Percentiles rank a stretch among this genome's conserved stretches.
These are phyloP conservation scores for Peucedramus taeniatus DNA, from an alignment of 2,113 vertebrate species.

Conservation along the genomic window DNA sequence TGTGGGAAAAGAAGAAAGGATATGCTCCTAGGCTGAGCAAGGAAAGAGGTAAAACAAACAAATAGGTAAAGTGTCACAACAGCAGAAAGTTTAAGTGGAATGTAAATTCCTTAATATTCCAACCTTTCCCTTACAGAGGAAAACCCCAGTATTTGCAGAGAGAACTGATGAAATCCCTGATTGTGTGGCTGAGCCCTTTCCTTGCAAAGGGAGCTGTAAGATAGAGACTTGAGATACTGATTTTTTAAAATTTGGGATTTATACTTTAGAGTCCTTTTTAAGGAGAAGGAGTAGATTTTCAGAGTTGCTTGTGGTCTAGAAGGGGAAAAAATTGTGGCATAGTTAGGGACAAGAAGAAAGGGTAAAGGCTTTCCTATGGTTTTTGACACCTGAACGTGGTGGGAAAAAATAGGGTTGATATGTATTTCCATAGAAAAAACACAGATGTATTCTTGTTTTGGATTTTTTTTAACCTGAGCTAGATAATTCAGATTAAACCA, in stretches of 20 bases:
- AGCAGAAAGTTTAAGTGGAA: neutral
- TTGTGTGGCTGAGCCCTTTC: neutral
- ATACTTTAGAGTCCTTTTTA: neutral
- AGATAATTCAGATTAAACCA: neutral
- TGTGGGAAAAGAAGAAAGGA: neutral
- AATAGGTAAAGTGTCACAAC: neutral
- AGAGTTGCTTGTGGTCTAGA: neutral
- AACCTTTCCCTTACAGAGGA: neutral
- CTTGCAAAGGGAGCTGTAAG: neutral
- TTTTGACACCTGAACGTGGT: neutral
- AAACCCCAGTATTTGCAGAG: neutral
- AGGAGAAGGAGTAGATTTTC: neutral
- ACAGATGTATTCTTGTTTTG: neutral
- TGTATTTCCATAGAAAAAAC: neutral
- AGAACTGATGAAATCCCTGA: neutral
- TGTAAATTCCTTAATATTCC: neutral
- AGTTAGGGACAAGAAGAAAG: neutral
- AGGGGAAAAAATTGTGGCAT: neutral
- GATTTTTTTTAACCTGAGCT: neutral
- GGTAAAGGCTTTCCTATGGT: neutral
- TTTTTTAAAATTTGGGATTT: neutral
- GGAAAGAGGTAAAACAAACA: neutral
- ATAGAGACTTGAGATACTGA: rapidly evolving
- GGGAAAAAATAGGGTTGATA: neutral
- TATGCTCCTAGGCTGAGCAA: neutral